A percentile compares a stretch with the other conserved stretches of the same genome.
These are phyloP conservation scores for Orthonevra nobilis DNA, from an alignment of 2,888 invertebrate genomes.

Conservation along the genomic window DNA sequence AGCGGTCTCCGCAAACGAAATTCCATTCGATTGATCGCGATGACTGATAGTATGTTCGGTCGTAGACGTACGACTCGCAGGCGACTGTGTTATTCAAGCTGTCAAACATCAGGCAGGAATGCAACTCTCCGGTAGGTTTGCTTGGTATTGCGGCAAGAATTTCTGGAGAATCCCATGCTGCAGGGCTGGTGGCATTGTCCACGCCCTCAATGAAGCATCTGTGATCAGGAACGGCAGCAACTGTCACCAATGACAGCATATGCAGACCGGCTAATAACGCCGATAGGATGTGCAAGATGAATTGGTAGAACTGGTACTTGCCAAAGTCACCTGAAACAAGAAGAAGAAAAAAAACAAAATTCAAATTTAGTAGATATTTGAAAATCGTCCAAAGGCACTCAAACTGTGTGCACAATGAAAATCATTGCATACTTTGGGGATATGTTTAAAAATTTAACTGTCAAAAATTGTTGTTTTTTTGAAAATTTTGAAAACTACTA, in stretches of 20 bases:
- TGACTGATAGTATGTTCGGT: constrained; percentile 86
- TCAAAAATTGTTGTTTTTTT: not conserved
- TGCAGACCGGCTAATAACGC: constrained; percentile 89
- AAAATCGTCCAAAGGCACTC: not conserved
- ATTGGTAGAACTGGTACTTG: constrained; percentile 89
- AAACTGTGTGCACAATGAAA: not conserved
- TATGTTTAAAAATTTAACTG: constrained; percentile 1
- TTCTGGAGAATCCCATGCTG: constrained; percentile 82
- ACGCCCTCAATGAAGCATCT: constrained; percentile 81
- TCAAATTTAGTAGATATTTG: not conserved
- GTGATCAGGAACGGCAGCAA: constrained; percentile 90
- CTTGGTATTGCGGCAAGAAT: constrained; percentile 83
- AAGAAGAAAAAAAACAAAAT: not conserved
- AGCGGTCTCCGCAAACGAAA: constrained; percentile 88
- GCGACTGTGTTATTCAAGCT: constrained; percentile 78
- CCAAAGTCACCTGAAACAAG: constrained; percentile 88
- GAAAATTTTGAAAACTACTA: not conserved
- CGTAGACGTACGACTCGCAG: constrained; percentile 86
- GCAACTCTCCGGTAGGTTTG: constrained; percentile 82
- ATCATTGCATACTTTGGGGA: constrained; percentile 22
- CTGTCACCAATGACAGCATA: constrained; percentile 90
- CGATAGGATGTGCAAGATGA: constrained; percentile 87
- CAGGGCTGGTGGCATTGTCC: constrained; percentile 81
- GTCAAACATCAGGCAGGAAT: constrained; percentile 83
- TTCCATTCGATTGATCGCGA: constrained; percentile 91